Percentiles rank a stretch among this genome's conserved stretches.
Conservation (phyloP, 2,797 vertebrate species). For the Echiichthys vipera region DNA sequence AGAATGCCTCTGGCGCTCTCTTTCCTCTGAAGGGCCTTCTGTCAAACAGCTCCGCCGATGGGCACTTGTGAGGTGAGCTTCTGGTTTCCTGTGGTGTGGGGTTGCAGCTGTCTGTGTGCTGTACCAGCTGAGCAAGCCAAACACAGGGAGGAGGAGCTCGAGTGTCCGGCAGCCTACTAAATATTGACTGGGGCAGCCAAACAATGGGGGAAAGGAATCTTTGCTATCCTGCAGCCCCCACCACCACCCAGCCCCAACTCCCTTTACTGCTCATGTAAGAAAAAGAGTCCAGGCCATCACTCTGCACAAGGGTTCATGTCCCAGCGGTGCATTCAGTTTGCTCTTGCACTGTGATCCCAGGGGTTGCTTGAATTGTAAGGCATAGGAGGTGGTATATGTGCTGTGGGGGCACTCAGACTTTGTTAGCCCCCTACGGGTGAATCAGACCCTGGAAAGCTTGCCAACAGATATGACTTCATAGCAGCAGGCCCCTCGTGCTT, state of each 20-base stretch:
- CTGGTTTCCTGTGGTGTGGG: slow-evolving; percentile 79
- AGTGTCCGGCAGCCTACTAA: slow-evolving; percentile 66
- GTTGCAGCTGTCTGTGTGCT: slow-evolving; percentile 80
- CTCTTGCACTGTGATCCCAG: slow-evolving; percentile 46
- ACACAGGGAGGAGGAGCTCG: slow-evolving; percentile 72
- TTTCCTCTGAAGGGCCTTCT: slow-evolving; percentile 73
- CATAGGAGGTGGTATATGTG: slow-evolving; percentile 60
- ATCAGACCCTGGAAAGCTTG: slow-evolving; percentile 61
- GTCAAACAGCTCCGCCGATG: slow-evolving; percentile 64
- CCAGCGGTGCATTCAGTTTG: slow-evolving; percentile 50
- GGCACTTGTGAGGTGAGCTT: slow-evolving; percentile 75
- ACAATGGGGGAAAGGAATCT: slow-evolving; percentile 62
- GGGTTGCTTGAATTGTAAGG: slow-evolving; percentile 47
- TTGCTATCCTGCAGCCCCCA: slow-evolving; percentile 24
- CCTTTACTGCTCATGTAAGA: slow-evolving; percentile 17
- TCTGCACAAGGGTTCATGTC: slow-evolving; percentile 29
- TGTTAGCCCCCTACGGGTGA: slow-evolving; percentile 57
- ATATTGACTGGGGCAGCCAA: slow-evolving; percentile 60
- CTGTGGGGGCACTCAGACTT: slow-evolving; percentile 51
- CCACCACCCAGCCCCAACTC: neutral
- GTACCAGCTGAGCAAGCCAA: slow-evolving; percentile 77
- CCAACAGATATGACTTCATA: slow-evolving; percentile 84
- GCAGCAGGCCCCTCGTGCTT: slow-evolving; percentile 67
- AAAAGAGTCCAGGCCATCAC: slow-evolving; percentile 38
- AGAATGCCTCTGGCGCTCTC: slow-evolving; percentile 74